Evolutionary conservation across 2,888 invertebrate species (phyloP).

Genomic region (Anthrax anthrax): DNA sequence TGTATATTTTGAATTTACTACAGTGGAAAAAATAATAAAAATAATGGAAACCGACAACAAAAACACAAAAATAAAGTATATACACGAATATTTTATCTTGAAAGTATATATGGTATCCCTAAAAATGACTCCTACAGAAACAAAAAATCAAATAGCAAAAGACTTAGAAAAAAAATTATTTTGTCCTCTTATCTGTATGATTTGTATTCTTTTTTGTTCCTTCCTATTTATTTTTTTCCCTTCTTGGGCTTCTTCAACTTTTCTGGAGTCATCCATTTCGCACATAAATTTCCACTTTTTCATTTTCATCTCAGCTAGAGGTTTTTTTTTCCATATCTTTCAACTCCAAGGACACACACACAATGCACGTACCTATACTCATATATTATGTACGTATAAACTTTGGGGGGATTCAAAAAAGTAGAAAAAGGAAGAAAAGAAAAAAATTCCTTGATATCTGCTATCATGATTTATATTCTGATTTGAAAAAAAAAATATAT

Average conservation of each 20-base stretch:
- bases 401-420: neutral
- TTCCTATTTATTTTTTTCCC: slow-evolving; percentile 2
- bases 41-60: neutral
- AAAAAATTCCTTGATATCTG: neutral
- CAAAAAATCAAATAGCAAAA: slow-evolving; percentile 4
- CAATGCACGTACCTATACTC: neutral
- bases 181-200: slow-evolving; percentile 34
- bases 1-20: neutral
- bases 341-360: neutral
- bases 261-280: slow-evolving; percentile 6
- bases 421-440: no score
- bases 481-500: neutral
- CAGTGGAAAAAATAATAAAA: no score
- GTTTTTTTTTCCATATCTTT: neutral
- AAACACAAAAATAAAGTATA: neutral
- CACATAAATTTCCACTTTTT: slow-evolving; percentile 8
- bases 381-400: neutral
- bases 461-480: neutral
- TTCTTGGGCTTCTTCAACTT: slow-evolving; percentile 1
- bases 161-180: slow-evolving; percentile 15
- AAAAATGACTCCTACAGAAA: slow-evolving; percentile 5
- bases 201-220: slow-evolving; percentile 25
- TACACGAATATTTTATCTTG: slow-evolving; percentile 8
- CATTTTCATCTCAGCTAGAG: slow-evolving; percentile 2
- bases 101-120: slow-evolving; percentile 6